Evolutionary conservation across 2,113 vertebrate species (phyloP).

Genomic region (Dicerorhinus sumatrensis): DNA sequence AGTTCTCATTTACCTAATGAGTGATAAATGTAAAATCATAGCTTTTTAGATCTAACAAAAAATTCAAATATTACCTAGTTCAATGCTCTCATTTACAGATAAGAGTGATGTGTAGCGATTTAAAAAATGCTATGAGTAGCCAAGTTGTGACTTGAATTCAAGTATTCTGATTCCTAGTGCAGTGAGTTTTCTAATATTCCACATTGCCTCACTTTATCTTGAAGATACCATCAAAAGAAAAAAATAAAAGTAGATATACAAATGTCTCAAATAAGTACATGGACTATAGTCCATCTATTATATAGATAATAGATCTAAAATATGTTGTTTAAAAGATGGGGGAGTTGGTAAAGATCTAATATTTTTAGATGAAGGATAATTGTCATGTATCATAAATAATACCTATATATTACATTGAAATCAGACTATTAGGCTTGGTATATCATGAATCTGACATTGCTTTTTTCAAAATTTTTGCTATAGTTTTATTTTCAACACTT

Average conservation of each 20-base stretch:
- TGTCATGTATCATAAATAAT: not conserved
- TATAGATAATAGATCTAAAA: not conserved
- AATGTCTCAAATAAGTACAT: not conserved
- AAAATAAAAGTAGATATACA: not conserved
- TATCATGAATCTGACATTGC: not conserved
- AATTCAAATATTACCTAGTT: not conserved
- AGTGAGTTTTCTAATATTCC: not conserved
- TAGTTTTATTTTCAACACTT: not conserved
- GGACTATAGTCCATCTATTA: too few species aligned
- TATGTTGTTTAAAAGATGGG: not conserved
- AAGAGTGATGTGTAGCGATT: not conserved
- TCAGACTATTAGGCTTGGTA: not conserved
- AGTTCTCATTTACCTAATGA: not conserved
- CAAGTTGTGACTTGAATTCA: not conserved
- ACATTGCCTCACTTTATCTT: not conserved
- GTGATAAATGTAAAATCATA: not conserved
- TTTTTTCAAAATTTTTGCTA: not conserved
- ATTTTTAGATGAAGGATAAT: not conserved
- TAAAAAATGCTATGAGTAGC: not conserved
- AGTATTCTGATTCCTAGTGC: not conserved
- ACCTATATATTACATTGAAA: not conserved
- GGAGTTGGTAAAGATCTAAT: not conserved
- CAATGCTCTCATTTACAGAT: not conserved
- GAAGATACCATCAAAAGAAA: not conserved
- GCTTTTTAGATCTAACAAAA: not conserved